Conservation (phyloP, 2,797 vertebrate genomes). For the Steatocranus sp. region DNA sequence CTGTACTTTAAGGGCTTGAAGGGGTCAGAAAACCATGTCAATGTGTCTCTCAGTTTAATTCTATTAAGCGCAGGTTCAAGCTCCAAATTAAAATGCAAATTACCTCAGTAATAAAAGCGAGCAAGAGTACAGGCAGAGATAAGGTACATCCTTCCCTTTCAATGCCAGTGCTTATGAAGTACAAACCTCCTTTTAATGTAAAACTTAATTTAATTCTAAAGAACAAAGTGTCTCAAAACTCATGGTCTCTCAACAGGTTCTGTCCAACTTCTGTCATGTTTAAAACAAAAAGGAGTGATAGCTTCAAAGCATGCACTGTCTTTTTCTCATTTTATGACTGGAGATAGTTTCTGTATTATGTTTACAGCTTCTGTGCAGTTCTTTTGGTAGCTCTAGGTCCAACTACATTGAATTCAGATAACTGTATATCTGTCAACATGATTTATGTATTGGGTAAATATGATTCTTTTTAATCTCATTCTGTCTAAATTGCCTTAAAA, state of each 20-base stretch:
- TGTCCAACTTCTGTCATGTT: slow-evolving; percentile 41
- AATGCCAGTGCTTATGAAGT: slow-evolving; percentile 63
- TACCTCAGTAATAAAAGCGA: slow-evolving; percentile 70
- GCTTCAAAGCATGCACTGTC: slow-evolving; percentile 31
- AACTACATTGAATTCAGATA: not conserved
- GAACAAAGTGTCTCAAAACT: slow-evolving; percentile 64
- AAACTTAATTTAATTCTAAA: slow-evolving; percentile 70
- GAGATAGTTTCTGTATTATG: slow-evolving; percentile 13
- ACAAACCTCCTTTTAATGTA: slow-evolving; percentile 67
- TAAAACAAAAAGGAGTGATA: slow-evolving; percentile 48
- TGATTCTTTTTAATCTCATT: not conserved
- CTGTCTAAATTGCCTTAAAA: not conserved
- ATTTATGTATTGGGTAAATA: not conserved
- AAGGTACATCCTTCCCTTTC: slow-evolving; percentile 69
- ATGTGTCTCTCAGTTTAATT: slow-evolving; percentile 74
- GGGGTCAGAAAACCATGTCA: slow-evolving; percentile 70
- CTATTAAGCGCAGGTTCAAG: slow-evolving; percentile 78
- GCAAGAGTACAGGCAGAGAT: slow-evolving; percentile 67
- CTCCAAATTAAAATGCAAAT: slow-evolving; percentile 85
- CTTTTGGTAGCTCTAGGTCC: not conserved
- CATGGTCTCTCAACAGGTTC: slow-evolving; percentile 53
- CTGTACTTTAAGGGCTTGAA: slow-evolving; percentile 37
- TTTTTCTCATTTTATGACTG: slow-evolving; percentile 2
- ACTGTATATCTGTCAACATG: not conserved
- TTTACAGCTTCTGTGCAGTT: not conserved